These are phyloP conservation scores for Malachius bipustulatus DNA, from an alignment of 2,888 invertebrate species.

Conservation along the genomic window DNA sequence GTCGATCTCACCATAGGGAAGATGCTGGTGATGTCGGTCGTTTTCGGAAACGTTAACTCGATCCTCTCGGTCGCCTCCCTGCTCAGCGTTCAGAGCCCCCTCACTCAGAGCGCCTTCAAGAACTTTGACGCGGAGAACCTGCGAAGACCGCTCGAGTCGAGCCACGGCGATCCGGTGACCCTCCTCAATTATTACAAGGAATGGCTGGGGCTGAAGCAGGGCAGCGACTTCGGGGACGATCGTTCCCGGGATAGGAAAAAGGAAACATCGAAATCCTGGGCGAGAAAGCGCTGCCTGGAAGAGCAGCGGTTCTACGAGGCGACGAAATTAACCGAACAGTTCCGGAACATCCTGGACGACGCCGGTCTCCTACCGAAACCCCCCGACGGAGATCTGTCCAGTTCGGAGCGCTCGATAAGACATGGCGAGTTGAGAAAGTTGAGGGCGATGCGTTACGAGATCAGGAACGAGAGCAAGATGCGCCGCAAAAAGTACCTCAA, in stretches of 20 bases:
- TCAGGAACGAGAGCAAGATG: conserved; percentile 47
- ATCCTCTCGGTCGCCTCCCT: conserved; percentile 83
- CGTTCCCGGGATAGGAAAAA: conserved; percentile 18
- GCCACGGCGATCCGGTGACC: conserved; percentile 92
- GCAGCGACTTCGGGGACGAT: conserved; percentile 26
- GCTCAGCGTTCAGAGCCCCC: conserved; percentile 86
- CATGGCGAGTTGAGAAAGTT: conserved; percentile 85
- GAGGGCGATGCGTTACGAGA: conserved; percentile 48
- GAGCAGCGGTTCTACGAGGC: conserved; percentile 96
- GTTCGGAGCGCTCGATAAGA: conserved; percentile 66
- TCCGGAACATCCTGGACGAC: conserved; percentile 66
- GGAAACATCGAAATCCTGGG: conserved; percentile 63
- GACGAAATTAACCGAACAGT: conserved; percentile 83
- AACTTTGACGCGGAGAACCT: conserved; percentile 73
- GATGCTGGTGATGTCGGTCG: conserved; percentile 84
- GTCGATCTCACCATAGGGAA: conserved; percentile 93
- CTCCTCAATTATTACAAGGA: conserved; percentile 76
- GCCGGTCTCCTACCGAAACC: conserved; percentile 30
- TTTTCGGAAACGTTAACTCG: conserved; percentile 79
- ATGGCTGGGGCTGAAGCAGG: conserved; percentile 72
- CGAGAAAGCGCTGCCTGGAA: conserved; percentile 78
- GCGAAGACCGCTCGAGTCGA: conserved; percentile 72
- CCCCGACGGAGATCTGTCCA: conserved; percentile 39
- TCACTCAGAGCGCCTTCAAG: conserved; percentile 78
- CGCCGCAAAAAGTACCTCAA: conserved; percentile 65